A percentile compares a stretch with the other conserved stretches of the same genome.
Evolutionary conservation across 2,113 vertebrate species (phyloP).

Genomic region (Xenopus laevis): DNA sequence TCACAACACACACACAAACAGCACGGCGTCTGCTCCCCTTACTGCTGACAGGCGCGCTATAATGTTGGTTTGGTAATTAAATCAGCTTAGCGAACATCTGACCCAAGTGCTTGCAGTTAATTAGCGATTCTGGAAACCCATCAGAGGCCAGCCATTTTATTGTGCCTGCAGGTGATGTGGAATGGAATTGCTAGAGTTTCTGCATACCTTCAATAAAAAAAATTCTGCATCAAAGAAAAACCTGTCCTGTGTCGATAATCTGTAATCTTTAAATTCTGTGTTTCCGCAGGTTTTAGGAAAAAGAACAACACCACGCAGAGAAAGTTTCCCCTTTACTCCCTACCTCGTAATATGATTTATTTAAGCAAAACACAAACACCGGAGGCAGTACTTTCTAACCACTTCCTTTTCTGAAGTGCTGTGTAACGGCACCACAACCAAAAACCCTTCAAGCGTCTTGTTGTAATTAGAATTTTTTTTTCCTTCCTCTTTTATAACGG

Average conservation of each 20-base stretch:
- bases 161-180: constrained; percentile 37
- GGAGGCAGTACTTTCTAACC: constrained; percentile 9
- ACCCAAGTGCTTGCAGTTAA: constrained; percentile 36
- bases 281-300: neutral
- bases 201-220: constrained; percentile 21
- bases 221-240: constrained; percentile 28
- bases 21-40: constrained; percentile 6
- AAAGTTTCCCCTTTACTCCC: constrained; percentile 1
- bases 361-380: constrained; percentile 28
- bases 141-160: constrained; percentile 22
- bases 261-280: constrained; percentile 23
- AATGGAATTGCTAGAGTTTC: constrained; percentile 28
- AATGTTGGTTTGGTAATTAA: constrained; percentile 42
- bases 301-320: neutral
- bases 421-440: neutral
- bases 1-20: constrained; percentile 17
- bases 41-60: constrained; percentile 22
- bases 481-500: neutral
- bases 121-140: constrained; percentile 39
- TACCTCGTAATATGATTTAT: constrained; percentile 23
- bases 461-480: constrained; percentile 20
- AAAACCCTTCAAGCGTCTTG: constrained; percentile 4
- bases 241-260: constrained; percentile 19
- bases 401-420: constrained; percentile 19
- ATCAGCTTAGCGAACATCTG: constrained; percentile 39